Evolutionary conservation across 2,888 invertebrate species (phyloP).

Genomic region (Gymnocheta viridis): DNA sequence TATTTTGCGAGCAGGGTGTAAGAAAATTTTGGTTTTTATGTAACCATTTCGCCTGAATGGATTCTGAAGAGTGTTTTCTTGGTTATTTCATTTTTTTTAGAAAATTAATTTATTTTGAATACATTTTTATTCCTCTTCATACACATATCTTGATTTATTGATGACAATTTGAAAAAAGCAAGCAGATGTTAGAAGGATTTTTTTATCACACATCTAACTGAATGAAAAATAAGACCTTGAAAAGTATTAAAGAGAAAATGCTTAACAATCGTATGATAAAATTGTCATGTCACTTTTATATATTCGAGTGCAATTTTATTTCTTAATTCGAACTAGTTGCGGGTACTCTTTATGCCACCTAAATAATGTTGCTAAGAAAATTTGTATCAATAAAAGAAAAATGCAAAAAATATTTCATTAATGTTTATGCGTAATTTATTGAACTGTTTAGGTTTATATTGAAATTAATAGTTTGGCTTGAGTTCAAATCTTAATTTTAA

Average conservation of each 20-base stretch:
- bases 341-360: no score
- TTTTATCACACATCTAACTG: slow-evolving; percentile 1
- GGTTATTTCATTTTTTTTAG: not conserved
- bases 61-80: slow-evolving; percentile 51
- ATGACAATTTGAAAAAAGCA: slow-evolving; percentile 66
- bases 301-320: not conserved
- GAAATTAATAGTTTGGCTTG: no score
- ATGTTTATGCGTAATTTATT: no score
- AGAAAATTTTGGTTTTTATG: slow-evolving; percentile 33
- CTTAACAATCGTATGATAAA: not conserved
- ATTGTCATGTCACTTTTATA: not conserved
- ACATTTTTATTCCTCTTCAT: slow-evolving; percentile 40
- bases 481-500: no score
- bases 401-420: no score
- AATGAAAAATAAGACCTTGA: not conserved
- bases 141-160: slow-evolving; percentile 68
- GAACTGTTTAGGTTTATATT: no score
- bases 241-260: not conserved
- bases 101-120: slow-evolving; percentile 45
- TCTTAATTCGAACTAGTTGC: no score
- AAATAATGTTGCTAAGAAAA: no score
- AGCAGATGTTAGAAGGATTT: slow-evolving; percentile 57
- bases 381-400: no score
- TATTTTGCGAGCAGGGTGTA: slow-evolving; percentile 43
- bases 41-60: slow-evolving; percentile 65